Conservation (phyloP, 2,113 vertebrate species). For the Alaudala cheleensis region DNA sequence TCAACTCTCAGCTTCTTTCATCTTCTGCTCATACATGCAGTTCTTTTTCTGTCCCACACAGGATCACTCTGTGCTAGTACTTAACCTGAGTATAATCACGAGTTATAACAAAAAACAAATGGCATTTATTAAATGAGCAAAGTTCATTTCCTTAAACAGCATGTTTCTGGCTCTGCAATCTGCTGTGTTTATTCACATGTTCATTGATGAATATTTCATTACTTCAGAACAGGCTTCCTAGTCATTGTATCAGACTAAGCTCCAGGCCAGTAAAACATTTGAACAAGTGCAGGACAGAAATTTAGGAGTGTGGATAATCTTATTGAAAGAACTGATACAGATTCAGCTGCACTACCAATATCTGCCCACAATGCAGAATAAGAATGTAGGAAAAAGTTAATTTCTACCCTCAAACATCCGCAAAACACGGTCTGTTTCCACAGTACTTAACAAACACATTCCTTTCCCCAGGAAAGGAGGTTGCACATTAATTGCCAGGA, state of each 20-base stretch:
- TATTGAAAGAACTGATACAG: not conserved
- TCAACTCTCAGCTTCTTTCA: not conserved
- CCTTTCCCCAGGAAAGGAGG: not conserved
- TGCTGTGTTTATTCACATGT: not conserved
- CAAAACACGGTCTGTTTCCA: conserved; percentile 19
- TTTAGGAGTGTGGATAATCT: not conserved
- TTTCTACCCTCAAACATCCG: not conserved
- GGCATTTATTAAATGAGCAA: conserved; percentile 15
- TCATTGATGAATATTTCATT: conserved; percentile 24
- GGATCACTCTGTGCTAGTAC: not conserved
- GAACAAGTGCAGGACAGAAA: not conserved
- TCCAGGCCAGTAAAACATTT: not conserved
- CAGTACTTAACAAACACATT: conserved; percentile 8
- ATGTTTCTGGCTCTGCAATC: not conserved
- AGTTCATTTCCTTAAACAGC: conserved; percentile 8
- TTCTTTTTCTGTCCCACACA: not conserved
- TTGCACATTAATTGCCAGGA: conserved; percentile 40
- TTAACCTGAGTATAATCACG: not conserved
- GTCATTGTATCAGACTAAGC: not conserved
- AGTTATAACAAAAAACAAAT: not conserved
- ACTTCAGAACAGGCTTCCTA: not conserved
- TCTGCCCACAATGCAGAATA: not conserved
- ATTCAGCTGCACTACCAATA: not conserved
- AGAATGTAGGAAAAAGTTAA: conserved; percentile 21
- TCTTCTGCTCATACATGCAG: not conserved